Conservation (phyloP, 2,797 vertebrate genomes). For the Gymnodraco acuticeps region DNA sequence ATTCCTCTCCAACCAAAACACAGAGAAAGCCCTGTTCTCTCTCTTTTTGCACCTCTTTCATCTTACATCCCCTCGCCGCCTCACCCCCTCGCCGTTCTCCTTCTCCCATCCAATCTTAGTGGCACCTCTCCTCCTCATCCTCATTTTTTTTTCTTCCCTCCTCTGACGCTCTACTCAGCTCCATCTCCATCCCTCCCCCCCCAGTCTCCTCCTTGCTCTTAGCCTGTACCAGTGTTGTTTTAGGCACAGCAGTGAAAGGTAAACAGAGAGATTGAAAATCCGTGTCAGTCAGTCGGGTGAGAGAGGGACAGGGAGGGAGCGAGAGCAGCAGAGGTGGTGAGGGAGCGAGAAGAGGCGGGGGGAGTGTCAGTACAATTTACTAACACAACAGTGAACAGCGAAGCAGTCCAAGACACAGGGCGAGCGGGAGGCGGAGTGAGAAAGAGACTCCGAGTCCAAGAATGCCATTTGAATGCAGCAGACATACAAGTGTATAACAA, state of each 20-base stretch:
- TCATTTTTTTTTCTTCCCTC: constrained; percentile 13
- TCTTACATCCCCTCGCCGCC: constrained; percentile 34
- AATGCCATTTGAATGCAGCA: constrained; percentile 62
- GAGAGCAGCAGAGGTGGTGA: constrained; percentile 62
- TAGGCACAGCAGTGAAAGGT: constrained; percentile 88
- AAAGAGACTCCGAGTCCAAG: constrained; percentile 60
- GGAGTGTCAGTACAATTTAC: constrained; percentile 83
- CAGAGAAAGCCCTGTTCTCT: constrained; percentile 73
- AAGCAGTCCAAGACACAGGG: constrained; percentile 76
- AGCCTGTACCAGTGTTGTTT: constrained; percentile 84
- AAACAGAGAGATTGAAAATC: constrained; percentile 90
- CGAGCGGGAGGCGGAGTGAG: constrained; percentile 59
- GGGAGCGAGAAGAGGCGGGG: constrained; percentile 60
- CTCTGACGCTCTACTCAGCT: constrained; percentile 32
- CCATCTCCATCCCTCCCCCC: constrained; percentile 35
- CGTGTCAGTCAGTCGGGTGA: constrained; percentile 87
- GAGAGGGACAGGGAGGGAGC: constrained; percentile 72
- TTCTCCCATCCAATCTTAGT: constrained; percentile 60
- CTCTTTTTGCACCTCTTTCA: constrained; percentile 75
- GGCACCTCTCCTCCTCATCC: constrained; percentile 60
- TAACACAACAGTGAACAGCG: constrained; percentile 84
- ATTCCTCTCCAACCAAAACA: constrained; percentile 70
- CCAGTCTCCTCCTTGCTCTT: constrained; percentile 58
- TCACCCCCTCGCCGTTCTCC: constrained; percentile 18
- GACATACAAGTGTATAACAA: constrained; percentile 38